Evolutionary conservation across 2,797 vertebrate species (phyloP).

Genomic region (Leucoraja ocellata): DNA sequence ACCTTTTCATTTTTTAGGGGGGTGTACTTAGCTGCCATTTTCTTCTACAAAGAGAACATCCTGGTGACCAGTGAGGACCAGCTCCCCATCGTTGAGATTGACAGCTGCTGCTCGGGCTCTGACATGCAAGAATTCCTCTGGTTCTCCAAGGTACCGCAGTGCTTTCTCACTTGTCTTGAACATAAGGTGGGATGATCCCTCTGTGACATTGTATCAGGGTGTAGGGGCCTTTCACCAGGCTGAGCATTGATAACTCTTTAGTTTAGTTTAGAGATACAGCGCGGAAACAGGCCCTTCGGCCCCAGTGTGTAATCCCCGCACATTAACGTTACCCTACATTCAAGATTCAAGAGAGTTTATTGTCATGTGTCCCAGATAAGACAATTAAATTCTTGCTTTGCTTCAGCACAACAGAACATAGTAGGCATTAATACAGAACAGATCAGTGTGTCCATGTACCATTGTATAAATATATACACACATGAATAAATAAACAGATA

Average conservation of each 20-base stretch:
- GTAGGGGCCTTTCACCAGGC: not conserved
- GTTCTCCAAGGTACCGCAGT: slow-evolving; percentile 60
- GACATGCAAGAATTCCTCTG: slow-evolving; percentile 65
- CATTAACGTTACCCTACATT: too few species aligned
- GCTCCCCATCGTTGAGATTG: slow-evolving; percentile 67
- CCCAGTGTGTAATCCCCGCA: too few species aligned
- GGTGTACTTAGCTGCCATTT: slow-evolving; percentile 61
- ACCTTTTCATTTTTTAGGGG: slow-evolving; percentile 50
- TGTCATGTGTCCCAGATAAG: too few species aligned
- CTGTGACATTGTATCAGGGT: not conserved
- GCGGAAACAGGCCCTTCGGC: too few species aligned
- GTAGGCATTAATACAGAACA: too few species aligned
- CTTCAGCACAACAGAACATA: too few species aligned
- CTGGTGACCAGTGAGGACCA: slow-evolving; percentile 63
- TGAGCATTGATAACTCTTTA: not conserved
- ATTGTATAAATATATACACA: too few species aligned
- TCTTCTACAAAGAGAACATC: slow-evolving; percentile 66
- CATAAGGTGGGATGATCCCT: too few species aligned
- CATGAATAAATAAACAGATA: too few species aligned
- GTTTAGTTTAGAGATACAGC: not conserved
- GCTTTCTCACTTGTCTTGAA: not conserved
- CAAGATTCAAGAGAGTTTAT: too few species aligned
- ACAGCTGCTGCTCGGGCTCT: slow-evolving; percentile 61
- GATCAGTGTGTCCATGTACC: too few species aligned
- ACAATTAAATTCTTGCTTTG: too few species aligned